These are phyloP conservation scores for Anthrax anthrax DNA, from an alignment of 2,888 invertebrate genomes.

Conservation along the genomic window DNA sequence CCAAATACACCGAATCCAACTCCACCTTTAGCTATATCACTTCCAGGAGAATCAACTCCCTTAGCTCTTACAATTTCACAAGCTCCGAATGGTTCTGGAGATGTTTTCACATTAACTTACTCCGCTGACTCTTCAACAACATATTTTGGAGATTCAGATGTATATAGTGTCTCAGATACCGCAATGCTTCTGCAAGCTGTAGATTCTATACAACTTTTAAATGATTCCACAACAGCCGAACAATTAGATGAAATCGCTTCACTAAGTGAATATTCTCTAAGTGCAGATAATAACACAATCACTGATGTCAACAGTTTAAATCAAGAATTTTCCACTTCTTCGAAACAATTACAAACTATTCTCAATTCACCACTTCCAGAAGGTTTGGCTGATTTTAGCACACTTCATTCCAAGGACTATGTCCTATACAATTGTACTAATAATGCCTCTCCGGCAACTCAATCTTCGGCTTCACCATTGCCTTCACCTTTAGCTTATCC, in stretches of 20 bases:
- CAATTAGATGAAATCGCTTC: conserved; percentile 48
- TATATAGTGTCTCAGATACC: conserved; percentile 58
- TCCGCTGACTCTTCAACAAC: conserved; percentile 45
- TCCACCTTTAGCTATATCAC: conserved; percentile 21
- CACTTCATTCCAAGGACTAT: conserved; percentile 49
- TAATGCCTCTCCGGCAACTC: conserved; percentile 29
- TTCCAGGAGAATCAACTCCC: conserved; percentile 25
- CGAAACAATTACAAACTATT: conserved; percentile 50
- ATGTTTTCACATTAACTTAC: conserved; percentile 44
- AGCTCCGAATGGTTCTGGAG: conserved; percentile 34
- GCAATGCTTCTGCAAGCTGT: conserved; percentile 51
- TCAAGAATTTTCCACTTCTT: conserved; percentile 14
- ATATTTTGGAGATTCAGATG: conserved; percentile 52
- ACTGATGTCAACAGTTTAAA: not conserved
- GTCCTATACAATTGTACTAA: conserved; percentile 32
- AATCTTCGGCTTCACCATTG: conserved; percentile 43
- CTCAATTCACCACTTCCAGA: conserved; percentile 66
- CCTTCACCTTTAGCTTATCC: conserved; percentile 66
- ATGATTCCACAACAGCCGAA: conserved; percentile 46
- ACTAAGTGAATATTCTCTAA: conserved; percentile 46
- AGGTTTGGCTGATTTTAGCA: conserved; percentile 67
- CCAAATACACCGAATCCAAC: conserved; percentile 42
- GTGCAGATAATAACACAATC: conserved; percentile 22
- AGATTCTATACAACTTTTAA: conserved; percentile 48
- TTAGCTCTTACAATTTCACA: conserved; percentile 31